Evolutionary conservation across 2,888 invertebrate species (phyloP), one percentile per base, ranked within the genome.

Genomic region (Pantelozetes paolii): DNA sequence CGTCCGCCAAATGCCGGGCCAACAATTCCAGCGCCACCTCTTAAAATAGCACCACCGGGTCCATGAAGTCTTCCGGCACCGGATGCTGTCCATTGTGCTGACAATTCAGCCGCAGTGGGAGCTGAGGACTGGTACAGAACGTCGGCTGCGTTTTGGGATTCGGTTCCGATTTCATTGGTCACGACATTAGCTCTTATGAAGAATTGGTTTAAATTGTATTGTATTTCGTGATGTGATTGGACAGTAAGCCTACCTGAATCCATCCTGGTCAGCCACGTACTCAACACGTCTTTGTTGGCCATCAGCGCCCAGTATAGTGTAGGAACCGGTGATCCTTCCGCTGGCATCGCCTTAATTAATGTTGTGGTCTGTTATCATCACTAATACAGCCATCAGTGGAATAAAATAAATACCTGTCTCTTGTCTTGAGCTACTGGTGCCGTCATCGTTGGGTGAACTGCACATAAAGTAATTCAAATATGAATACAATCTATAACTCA

Each of bases 101-200:
- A 8, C 5, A 71, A 30, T n/a, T 71, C 36, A 20, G 71, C 70
- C 9, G 71, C 54, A 23, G 71, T 64, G 18, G 74, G 74, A n/a
- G 75, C 74, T 23, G 57, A 73, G 9, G 75, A 75, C 3, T n/a
- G 18, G 48, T 67, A 45, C 2, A 18, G 28, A 40, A 45, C 74
- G 13, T 62, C 59, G 15, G 75, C 71, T 36, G 75, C n/a, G 18
- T 74, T 71, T 26, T 75, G 74, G n/a, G 71, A 67, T 48, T 70
- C 75, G 2, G 75, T 75, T 54, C 75, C 75, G 64, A 75, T 71
- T 67, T 75, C 75, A 36, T 71, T 74, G n/a, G 75, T 75, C 11
- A 71, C 40, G 1, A 75, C 72, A 40, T 62, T 36, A 18, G 74
- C 75, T 64, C 74, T 71, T 30, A 20, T 32, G 18, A 40, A 18